These are phyloP conservation scores for Sebastes trivittatus DNA, from an alignment of 2,797 vertebrate species.

Conservation along the genomic window DNA sequence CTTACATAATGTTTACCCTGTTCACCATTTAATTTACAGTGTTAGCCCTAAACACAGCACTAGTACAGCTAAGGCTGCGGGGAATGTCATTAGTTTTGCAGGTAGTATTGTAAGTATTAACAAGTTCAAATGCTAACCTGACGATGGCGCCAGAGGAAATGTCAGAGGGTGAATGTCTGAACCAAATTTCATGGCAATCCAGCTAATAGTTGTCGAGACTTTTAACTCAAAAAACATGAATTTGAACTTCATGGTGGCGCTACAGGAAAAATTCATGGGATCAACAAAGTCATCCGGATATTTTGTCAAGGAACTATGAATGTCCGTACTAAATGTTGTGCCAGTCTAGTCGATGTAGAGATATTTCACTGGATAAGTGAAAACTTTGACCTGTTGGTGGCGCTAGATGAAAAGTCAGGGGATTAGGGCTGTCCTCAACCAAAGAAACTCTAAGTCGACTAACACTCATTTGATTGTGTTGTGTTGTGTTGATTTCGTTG, in stretches of 20 bases:
- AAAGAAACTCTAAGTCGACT: too few relatives aligned
- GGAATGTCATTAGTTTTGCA: background rate
- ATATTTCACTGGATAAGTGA: background rate
- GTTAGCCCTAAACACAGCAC: background rate
- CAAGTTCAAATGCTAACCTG: too few relatives aligned
- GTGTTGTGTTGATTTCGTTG: too few relatives aligned
- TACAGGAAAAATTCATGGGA: background rate
- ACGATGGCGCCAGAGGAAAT: too few relatives aligned
- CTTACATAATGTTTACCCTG: background rate
- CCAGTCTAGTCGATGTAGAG: background rate
- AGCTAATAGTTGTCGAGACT: background rate
- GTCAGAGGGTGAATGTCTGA: background rate
- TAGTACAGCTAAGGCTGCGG: background rate
- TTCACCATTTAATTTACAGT: background rate
- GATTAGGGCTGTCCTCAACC: rapidly evolving
- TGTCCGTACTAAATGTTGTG: background rate
- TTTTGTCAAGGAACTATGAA: background rate
- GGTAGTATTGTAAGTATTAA: background rate
- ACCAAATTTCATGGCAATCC: background rate
- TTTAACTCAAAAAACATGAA: too few relatives aligned
- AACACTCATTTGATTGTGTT: too few relatives aligned
- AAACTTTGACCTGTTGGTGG: background rate
- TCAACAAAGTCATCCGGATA: background rate
- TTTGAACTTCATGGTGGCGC: too few relatives aligned
- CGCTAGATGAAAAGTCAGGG: background rate